A percentile compares a stretch with the other conserved stretches of the same genome.
Evolutionary conservation across 2,113 vertebrate genomes (phyloP).

Genomic region (Grammomys dolichurus): DNA sequence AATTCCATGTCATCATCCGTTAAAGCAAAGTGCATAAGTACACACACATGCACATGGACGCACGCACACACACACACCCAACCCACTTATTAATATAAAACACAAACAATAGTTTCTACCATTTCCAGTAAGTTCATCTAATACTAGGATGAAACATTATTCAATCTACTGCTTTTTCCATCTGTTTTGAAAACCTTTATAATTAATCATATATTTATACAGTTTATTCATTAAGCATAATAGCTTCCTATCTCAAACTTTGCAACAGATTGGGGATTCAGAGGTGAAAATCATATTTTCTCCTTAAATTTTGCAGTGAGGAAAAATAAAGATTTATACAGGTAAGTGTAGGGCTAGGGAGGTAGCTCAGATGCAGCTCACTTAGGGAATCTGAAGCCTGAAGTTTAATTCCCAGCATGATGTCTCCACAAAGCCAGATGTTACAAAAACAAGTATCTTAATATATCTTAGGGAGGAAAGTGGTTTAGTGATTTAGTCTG

Average conservation of each 20-base stretch:
- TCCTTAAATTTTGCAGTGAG: background rate
- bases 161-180: background rate
- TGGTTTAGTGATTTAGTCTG: background rate
- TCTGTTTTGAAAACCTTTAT: background rate
- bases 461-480: background rate
- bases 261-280: background rate
- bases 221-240: conserved; percentile 48
- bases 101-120: background rate
- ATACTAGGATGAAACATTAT: conserved; percentile 24
- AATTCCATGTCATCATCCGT: background rate
- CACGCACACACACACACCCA: conserved; percentile 36
- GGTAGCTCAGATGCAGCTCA: background rate
- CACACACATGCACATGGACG: background rate
- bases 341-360: background rate
- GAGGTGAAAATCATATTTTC: conserved; percentile 30
- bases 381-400: background rate
- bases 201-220: conserved; percentile 48
- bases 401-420: background rate
- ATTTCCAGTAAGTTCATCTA: conserved; percentile 28
- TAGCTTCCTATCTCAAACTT: conserved; percentile 61
- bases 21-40: background rate
- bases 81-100: background rate
- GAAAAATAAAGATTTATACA: background rate
- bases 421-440: background rate
- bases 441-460: conserved; percentile 34